Evolutionary conservation across 1,140 invertebrate genomes (phyloP).

Genomic region (Thaumetopoea pityocampa): DNA sequence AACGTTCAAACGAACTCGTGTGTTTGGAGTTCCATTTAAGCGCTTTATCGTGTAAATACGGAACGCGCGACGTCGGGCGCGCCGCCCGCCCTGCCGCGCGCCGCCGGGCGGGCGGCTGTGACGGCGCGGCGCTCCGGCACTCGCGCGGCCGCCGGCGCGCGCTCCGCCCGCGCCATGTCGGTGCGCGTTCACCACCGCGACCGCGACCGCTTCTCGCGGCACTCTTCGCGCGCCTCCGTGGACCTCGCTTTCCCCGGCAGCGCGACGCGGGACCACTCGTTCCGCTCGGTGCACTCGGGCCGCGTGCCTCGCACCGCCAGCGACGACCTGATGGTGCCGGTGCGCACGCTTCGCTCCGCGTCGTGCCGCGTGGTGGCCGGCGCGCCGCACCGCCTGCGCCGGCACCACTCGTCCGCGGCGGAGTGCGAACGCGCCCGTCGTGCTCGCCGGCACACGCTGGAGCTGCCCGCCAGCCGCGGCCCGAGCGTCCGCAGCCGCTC

Average conservation of each 20-base stretch:
- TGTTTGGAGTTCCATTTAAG: too few species aligned
- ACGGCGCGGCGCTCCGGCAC: conserved; percentile 49
- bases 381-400: conserved; percentile 58
- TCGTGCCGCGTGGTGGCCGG: conserved; percentile 60
- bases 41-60: conserved; percentile 69
- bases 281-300: conserved; percentile 62
- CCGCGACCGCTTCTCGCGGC: conserved; percentile 61
- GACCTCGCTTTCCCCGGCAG: conserved; percentile 60
- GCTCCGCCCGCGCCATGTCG: conserved; percentile 60
- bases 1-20: too few species aligned
- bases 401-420: conserved; percentile 63
- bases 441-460: conserved; percentile 56
- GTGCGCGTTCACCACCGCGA: conserved; percentile 60
- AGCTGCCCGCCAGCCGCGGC: conserved; percentile 55
- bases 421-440: conserved; percentile 65
- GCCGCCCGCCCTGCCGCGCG: conserved; percentile 30
- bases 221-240: conserved; percentile 67
- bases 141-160: conserved; percentile 63
- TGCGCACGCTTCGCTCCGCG: conserved; percentile 61
- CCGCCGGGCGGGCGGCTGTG: conserved; percentile 27
- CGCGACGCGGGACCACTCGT: conserved; percentile 58
- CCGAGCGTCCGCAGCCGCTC: conserved; percentile 59
- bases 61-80: conserved; percentile 28
- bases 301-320: conserved; percentile 58
- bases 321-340: conserved; percentile 66